A percentile compares a stretch with the other conserved stretches of the same genome.
Conservation (phyloP, 2,797 vertebrate genomes). For the Chelonia mydas region DNA sequence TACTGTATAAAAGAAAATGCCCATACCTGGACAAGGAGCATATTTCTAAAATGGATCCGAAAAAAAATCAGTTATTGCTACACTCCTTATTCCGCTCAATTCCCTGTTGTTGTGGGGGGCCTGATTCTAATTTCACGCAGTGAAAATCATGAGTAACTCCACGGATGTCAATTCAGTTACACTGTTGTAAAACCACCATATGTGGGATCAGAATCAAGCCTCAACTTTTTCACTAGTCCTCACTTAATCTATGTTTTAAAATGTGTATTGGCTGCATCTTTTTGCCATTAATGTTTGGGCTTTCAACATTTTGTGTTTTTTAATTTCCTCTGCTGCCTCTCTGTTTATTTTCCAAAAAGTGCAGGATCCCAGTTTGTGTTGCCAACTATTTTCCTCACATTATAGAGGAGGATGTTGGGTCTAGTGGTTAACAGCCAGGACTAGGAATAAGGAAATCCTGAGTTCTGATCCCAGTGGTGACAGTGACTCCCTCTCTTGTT, state of each 20-base stretch:
- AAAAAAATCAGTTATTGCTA: accelerated
- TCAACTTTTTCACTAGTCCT: background rate
- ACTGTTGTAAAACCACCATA: accelerated
- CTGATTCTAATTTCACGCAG: background rate
- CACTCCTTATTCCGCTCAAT: background rate
- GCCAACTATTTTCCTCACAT: accelerated
- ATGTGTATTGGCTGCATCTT: accelerated
- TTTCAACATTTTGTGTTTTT: background rate
- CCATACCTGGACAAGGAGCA: background rate
- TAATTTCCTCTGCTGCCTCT: background rate
- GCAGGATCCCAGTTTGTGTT: accelerated
- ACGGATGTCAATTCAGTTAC: accelerated
- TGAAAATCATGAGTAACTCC: background rate
- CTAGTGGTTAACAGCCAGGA: accelerated
- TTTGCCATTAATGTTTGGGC: accelerated
- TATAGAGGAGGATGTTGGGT: background rate
- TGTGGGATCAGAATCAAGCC: accelerated
- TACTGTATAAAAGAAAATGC: background rate
- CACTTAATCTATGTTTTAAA: accelerated
- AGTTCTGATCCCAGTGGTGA: background rate
- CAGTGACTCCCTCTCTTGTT: background rate
- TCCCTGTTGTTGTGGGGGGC: background rate
- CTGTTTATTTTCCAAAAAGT: background rate
- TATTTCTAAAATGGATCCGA: background rate
- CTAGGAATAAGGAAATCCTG: background rate